Percentiles rank a stretch among this genome's conserved stretches.
Conservation (phyloP, 2,113 vertebrate species). For the Paradoxurus hermaphroditus region DNA sequence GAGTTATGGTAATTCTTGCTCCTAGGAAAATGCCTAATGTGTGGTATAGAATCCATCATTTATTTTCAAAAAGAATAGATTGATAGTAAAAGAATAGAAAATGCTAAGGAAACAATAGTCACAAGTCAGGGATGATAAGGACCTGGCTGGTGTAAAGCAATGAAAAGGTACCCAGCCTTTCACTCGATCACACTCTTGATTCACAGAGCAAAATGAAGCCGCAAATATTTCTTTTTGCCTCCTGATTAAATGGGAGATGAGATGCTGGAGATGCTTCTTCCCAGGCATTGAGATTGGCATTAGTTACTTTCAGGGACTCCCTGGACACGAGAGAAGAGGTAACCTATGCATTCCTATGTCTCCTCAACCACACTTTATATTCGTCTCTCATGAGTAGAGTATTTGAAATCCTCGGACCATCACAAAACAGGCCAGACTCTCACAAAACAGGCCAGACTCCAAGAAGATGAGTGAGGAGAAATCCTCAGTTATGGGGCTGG, state of each 20-base stretch:
- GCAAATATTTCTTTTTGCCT: neutral
- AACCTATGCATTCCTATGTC: neutral
- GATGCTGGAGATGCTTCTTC: neutral
- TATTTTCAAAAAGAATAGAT: too few species aligned
- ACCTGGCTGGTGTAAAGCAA: too few species aligned
- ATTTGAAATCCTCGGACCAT: neutral
- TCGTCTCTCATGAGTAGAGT: neutral
- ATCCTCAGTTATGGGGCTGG: too few species aligned
- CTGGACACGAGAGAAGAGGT: neutral
- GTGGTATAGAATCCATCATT: too few species aligned
- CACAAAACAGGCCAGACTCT: neutral
- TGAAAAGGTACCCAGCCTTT: too few species aligned
- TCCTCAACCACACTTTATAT: accelerated
- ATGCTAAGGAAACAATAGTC: too few species aligned
- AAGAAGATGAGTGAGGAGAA: neutral
- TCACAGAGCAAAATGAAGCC: too few species aligned
- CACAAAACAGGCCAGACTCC: neutral
- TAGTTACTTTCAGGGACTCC: neutral
- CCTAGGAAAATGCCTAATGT: too few species aligned
- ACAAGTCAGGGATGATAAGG: too few species aligned
- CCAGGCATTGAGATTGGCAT: neutral
- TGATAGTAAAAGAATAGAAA: too few species aligned
- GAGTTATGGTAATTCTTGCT: too few species aligned
- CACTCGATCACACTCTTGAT: too few species aligned
- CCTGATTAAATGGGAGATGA: neutral